Conservation (phyloP, 2,888 invertebrate species). For the Diloba caeruleocephala region DNA sequence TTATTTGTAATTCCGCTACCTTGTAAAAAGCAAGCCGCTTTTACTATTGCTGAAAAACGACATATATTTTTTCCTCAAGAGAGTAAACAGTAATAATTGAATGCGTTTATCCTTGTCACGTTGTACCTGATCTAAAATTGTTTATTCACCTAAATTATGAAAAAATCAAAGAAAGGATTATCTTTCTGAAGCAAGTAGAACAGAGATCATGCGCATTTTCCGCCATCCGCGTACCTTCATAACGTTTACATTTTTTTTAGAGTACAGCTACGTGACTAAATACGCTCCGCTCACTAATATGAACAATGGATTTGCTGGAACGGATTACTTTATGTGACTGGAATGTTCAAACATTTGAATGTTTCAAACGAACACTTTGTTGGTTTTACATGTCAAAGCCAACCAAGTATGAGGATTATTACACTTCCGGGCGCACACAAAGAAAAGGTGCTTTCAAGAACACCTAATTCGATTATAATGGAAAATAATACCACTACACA, state of each 20-base stretch:
- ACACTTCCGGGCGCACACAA: slow-evolving; percentile 59
- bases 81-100: slow-evolving; percentile 27
- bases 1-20: slow-evolving; percentile 11
- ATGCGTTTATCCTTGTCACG: slow-evolving; percentile 21
- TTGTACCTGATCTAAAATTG: slow-evolving; percentile 6
- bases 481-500: slow-evolving; percentile 64
- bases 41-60: background rate
- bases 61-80: slow-evolving; percentile 14
- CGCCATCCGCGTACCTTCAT: slow-evolving; percentile 32
- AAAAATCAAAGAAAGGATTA: slow-evolving; percentile 28
- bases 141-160: slow-evolving; percentile 11
- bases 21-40: background rate
- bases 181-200: slow-evolving; percentile 37
- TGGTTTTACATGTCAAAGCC: slow-evolving; percentile 60
- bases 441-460: slow-evolving; percentile 56
- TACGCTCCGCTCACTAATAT: slow-evolving; percentile 73
- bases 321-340: slow-evolving; percentile 64
- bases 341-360: slow-evolving; percentile 61
- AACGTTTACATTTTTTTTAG: slow-evolving; percentile 62
- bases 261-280: slow-evolving; percentile 74
- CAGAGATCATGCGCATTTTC: slow-evolving; percentile 49
- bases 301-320: slow-evolving; percentile 72
- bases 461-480: slow-evolving; percentile 70
- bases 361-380: slow-evolving; percentile 60
- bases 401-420: slow-evolving; percentile 53